A percentile compares a stretch with the other conserved stretches of the same genome.
Evolutionary conservation across 2,797 vertebrate species (phyloP).

Genomic region (Notolabrus celidotus): DNA sequence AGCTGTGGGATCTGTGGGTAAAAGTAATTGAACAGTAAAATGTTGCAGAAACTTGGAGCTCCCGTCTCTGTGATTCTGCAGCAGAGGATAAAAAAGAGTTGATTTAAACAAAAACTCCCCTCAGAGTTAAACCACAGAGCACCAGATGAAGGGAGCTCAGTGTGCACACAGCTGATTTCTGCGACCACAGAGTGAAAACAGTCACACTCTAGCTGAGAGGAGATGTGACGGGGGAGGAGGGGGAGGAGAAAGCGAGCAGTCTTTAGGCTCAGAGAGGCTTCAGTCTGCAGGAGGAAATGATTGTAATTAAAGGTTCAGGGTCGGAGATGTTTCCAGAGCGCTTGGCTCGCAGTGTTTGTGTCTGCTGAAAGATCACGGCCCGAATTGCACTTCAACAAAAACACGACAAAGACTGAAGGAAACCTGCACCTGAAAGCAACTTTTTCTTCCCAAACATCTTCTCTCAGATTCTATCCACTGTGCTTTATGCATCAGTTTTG

Average conservation of each 20-base stretch:
- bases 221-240: not conserved
- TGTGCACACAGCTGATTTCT: constrained; percentile 44
- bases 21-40: too few species aligned
- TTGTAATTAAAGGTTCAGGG: constrained; percentile 50
- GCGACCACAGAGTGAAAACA: constrained; percentile 40
- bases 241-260: constrained; percentile 35
- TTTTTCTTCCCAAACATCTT: too few species aligned
- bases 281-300: constrained; percentile 33
- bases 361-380: too few species aligned
- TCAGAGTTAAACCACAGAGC: not conserved
- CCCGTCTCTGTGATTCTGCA: not conserved
- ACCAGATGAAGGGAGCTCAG: constrained; percentile 48
- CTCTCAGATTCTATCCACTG: too few species aligned
- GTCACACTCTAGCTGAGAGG: constrained; percentile 2
- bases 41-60: too few species aligned
- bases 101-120: constrained; percentile 1
- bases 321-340: constrained; percentile 20
- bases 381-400: not conserved
- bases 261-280: constrained; percentile 29
- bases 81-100: not conserved
- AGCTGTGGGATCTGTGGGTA: too few species aligned
- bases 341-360: not conserved
- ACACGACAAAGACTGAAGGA: not conserved
- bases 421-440: too few species aligned
- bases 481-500: too few species aligned